These are phyloP conservation scores for Pristionchus fissidentatus DNA, from an alignment of 2,888 invertebrate species.

Conservation along the genomic window DNA sequence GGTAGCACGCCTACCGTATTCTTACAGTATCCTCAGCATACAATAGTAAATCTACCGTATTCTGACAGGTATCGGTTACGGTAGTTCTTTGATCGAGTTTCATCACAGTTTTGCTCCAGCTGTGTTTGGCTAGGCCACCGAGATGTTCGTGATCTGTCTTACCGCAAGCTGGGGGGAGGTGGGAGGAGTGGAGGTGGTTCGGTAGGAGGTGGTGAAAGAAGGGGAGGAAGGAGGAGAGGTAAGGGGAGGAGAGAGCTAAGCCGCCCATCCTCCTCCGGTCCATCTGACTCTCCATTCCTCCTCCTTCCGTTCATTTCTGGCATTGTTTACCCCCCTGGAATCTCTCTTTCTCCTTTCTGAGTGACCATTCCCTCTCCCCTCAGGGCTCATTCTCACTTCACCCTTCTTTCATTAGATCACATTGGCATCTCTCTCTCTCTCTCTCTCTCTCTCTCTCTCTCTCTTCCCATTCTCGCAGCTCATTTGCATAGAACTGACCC, in stretches of 20 bases:
- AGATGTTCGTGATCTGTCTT: not conserved
- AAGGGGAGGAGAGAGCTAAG: too few relatives aligned
- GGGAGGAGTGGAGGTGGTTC: too few relatives aligned
- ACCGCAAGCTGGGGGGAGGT: constrained; percentile 8
- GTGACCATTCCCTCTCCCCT: constrained; percentile 27
- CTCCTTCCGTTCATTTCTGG: not conserved
- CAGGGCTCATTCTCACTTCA: not conserved
- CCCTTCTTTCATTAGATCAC: constrained; percentile 33
- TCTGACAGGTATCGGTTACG: too few relatives aligned
- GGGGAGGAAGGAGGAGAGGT: too few relatives aligned
- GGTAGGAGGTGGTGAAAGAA: not conserved
- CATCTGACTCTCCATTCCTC: not conserved
- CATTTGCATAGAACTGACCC: constrained; percentile 7
- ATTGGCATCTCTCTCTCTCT: not conserved
- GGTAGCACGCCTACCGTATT: too few relatives aligned
- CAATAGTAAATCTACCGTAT: too few relatives aligned
- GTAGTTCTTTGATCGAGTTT: too few relatives aligned
- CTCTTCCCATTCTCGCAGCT: constrained; percentile 9
- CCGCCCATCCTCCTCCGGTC: not conserved
- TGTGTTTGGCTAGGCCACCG: constrained; percentile 16
- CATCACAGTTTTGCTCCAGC: constrained; percentile 17
- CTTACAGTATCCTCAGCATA: too few relatives aligned
- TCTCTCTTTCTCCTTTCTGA: constrained; percentile 36
- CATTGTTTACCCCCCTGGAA: constrained; percentile 24
- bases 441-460: not conserved